Conservation (phyloP, 1,140 invertebrate genomes). For the Planococcus citri region DNA sequence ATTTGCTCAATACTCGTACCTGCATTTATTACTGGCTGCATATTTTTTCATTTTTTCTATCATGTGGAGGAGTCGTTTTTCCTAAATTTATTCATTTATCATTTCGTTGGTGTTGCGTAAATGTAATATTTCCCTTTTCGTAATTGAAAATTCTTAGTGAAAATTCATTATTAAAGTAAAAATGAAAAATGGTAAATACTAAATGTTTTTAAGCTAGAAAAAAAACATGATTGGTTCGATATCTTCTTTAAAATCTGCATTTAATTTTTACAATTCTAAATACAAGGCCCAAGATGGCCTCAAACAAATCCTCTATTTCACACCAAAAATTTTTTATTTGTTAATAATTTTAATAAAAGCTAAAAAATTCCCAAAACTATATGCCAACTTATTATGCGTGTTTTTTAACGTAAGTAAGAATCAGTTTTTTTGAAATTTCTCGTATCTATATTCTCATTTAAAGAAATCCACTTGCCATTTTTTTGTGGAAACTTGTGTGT, state of each 20-base stretch:
- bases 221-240: neutral
- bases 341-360: too few relatives aligned
- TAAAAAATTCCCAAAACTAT: neutral
- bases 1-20: too few relatives aligned
- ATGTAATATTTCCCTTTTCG: constrained; percentile 4
- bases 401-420: neutral
- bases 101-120: neutral
- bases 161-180: constrained; percentile 3
- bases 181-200: constrained; percentile 15
- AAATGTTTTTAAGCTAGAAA: neutral
- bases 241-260: neutral
- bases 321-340: too few relatives aligned
- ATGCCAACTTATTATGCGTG: neutral
- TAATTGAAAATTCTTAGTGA: constrained; percentile 7
- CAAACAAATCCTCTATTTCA: too few relatives aligned
- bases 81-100: too few relatives aligned
- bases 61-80: too few relatives aligned
- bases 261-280: neutral
- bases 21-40: neutral
- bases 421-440: too few relatives aligned
- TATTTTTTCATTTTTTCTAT: too few relatives aligned
- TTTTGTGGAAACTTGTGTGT: too few relatives aligned
- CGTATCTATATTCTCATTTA: too few relatives aligned
- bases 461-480: too few relatives aligned
- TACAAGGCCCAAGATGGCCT: too few relatives aligned